A percentile compares a stretch with the other conserved stretches of the same genome.
Conservation (phyloP, 2,797 vertebrate species). For the Ceyx erithaca region DNA sequence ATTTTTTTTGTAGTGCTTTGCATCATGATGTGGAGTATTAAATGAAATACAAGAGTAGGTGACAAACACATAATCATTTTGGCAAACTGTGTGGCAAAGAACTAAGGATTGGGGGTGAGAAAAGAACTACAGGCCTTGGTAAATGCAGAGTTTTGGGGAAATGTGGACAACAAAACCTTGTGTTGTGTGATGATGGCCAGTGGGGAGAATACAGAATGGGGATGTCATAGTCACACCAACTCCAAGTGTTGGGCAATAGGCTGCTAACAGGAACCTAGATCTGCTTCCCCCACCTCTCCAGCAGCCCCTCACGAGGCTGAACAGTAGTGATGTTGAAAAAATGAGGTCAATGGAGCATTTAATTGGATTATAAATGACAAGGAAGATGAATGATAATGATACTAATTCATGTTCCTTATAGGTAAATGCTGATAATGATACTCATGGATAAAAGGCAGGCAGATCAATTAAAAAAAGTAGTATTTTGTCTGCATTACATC, state of each 20-base stretch:
- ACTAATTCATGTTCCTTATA: background rate
- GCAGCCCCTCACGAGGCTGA: background rate
- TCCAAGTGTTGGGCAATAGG: background rate
- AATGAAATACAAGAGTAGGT: background rate
- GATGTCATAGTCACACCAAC: background rate
- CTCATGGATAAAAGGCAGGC: background rate
- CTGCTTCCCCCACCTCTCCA: rapidly evolving
- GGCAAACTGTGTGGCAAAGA: background rate
- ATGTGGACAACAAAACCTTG: background rate
- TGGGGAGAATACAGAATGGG: background rate
- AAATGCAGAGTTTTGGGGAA: background rate
- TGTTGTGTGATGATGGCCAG: background rate
- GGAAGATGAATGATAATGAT: background rate
- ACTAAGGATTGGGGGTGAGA: background rate
- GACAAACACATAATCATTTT: rapidly evolving
- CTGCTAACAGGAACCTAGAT: background rate
- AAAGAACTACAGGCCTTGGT: background rate
- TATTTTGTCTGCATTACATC: background rate
- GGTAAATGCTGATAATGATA: background rate
- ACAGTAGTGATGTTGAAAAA: background rate
- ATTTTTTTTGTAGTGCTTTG: background rate
- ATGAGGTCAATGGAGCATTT: background rate
- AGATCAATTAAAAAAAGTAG: background rate
- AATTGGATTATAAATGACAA: background rate
- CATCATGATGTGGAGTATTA: background rate